A percentile compares a stretch with the other conserved stretches of the same genome.
Conservation (phyloP, 2,797 vertebrate species). For the Gambelia wislizenii region DNA sequence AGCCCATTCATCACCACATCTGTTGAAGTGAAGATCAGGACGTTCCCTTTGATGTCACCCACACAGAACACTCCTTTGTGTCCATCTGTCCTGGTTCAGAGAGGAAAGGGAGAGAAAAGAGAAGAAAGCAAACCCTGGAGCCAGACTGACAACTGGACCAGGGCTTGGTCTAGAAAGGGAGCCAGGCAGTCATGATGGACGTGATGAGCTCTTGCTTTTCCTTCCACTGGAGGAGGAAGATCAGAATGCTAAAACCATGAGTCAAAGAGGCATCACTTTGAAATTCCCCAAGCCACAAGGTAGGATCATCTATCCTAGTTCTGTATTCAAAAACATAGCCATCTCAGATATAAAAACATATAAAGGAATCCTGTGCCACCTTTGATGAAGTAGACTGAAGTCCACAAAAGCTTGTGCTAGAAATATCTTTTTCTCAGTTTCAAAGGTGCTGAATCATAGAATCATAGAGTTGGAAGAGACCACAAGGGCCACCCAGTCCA, state of each 20-base stretch:
- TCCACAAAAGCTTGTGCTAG: too few species aligned
- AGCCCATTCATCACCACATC: conserved; percentile 60
- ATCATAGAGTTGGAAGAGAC: too few species aligned
- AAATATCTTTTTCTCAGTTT: too few species aligned
- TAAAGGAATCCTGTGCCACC: too few species aligned
- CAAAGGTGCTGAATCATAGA: too few species aligned
- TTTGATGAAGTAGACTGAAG: too few species aligned
- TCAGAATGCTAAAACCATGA: neutral
- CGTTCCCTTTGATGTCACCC: conserved; percentile 68
- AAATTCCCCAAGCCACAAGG: neutral
- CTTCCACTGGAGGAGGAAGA: neutral
- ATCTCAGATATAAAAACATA: too few species aligned
- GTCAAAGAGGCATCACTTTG: neutral
- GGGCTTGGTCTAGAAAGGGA: neutral
- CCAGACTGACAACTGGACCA: rapidly evolving
- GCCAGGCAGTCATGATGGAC: too few species aligned
- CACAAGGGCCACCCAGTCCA: too few species aligned
- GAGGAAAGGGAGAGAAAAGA: neutral
- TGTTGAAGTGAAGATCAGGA: conserved; percentile 64
- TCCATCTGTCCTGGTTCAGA: conserved; percentile 65
- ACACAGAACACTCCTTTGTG: conserved; percentile 70
- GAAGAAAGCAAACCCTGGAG: neutral
- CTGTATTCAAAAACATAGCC: too few species aligned
- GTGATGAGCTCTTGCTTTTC: neutral
- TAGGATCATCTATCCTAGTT: neutral